Evolutionary conservation across 1,140 invertebrate species (phyloP), one percentile per base, ranked within the genome.

Genomic region (Eulimnadia texana): DNA sequence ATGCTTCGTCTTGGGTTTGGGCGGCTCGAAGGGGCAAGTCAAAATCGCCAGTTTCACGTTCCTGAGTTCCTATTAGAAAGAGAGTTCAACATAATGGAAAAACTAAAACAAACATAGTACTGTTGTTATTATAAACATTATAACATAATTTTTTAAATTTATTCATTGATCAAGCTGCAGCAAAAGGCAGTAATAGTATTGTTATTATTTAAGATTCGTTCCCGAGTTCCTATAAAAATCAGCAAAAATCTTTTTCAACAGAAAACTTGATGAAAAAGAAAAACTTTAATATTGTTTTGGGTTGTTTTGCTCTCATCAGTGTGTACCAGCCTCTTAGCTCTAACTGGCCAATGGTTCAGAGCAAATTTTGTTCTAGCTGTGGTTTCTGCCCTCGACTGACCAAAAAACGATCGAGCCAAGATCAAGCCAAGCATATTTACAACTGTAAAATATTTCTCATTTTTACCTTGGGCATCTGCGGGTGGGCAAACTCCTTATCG

Each of bases 1-100:
- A 84, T 99, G 93, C 75, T 99, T 99, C 61, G 96, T 99, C 77
- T 99, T 99, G 19, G 97, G 97, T 77, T 99, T 99, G 23, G 97
- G 97, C 50, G 97, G 97, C 79, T 99, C 97, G 79, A 99, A 99
- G 65, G 97, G 93, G 76, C 97, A 99, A 16, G 97, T 99, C 3
- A 99, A 79, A 67, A 99, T 98, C 1, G 95, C 95, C 52, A 99
- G 75, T 72, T 94, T 94, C 0, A 92, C 94, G 77, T 98, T 81
- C 73, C 85, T 80, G 6, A 90, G 73, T 61, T 73, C 73, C 82
- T 84, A 67, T 1, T 69, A 68, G 63, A 50, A 28, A 63, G 42
- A n/a, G n/a, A n/a, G n/a, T n/a, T n/a, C n/a, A n/a, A n/a, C n/a
- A n/a, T n/a, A n/a, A n/a, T n/a, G n/a, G n/a, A n/a, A n/a, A n/a